Evolutionary conservation across 2,888 invertebrate species (phyloP).

Genomic region (Cryptocheilus praepositus): DNA sequence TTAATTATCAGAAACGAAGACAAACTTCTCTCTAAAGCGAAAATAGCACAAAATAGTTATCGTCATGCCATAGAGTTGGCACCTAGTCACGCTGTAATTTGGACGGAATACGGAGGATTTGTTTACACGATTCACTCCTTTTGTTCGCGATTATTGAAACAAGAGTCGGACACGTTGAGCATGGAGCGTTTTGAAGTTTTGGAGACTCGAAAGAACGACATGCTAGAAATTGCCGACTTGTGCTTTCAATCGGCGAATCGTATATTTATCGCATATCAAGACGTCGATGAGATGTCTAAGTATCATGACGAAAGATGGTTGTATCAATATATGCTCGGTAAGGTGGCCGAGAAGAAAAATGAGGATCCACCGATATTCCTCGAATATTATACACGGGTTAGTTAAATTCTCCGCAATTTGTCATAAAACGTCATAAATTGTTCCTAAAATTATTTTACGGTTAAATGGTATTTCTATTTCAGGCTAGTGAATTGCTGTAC

Average conservation of each 20-base stretch:
- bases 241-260: constrained; percentile 86
- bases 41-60: constrained; percentile 87
- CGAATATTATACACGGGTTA: constrained; percentile 85
- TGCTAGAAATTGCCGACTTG: constrained; percentile 85
- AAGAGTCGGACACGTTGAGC: constrained; percentile 84
- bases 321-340: constrained; percentile 96
- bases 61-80: constrained; percentile 86
- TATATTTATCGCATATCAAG: constrained; percentile 77
- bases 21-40: constrained; percentile 83
- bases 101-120: constrained; percentile 94
- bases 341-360: constrained; percentile 91
- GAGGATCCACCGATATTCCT: constrained; percentile 85
- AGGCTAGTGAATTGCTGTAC: constrained; percentile 86
- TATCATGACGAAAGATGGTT: constrained; percentile 92
- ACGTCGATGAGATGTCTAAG: constrained; percentile 77
- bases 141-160: constrained; percentile 89
- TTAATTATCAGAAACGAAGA: constrained; percentile 74
- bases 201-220: constrained; percentile 86
- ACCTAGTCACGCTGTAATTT: constrained; percentile 84
- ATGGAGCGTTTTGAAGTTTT: constrained; percentile 85
- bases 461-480: constrained; percentile 46
- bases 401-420: constrained; percentile 1
- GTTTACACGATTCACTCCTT: constrained; percentile 93
- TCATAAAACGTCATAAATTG: no score
- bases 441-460: constrained; percentile 14